Base-by-base conservation (phyloP, 2,888 invertebrate species). In the Monochamus alternatus region DNA sequence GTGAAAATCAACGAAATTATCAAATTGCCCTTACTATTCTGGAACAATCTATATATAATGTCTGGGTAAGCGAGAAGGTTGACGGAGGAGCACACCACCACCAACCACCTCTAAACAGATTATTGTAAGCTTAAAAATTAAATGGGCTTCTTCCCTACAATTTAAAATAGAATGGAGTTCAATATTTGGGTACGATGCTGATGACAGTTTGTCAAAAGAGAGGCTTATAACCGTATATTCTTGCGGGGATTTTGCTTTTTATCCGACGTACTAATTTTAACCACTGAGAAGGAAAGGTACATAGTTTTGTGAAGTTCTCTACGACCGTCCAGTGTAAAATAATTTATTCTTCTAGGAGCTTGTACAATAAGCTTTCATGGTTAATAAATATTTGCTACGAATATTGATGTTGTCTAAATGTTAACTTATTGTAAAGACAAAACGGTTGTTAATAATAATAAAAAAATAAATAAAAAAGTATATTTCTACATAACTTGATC, bases 81-180 rank as follows among this genome's bases (percentile, higher is more conserved):
- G 47, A 47, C 44, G 44, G 44, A 47, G 51, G 59, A 58, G 69
- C 77, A 60, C 73, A 66, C 74, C 75, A 73, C 72, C 74, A 73
- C 75, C 73, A 75, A 70, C 75, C 73, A 78, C 75, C 74, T 75
- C 77, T 75, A 80, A 80, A 80, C 75, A 74, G 80, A 80, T 80
- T 80, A 80, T 75, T 78, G 74, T 76, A 75, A 76, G 78, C 75
- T 80, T 76, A 78, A 78, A 78, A 80, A 80, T 77, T 77, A 76
- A 79, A 79, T 75, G 77, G 75, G 73, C 72, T 75, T 78, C 75
- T 79, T 75, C 75, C 73, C 60, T 76, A 77, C 78, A 77, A 77
- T 79, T 77, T 77, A 32, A 73, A 76, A 76, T 64, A 65, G 76
- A 73, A 75, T 75, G 59, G 71, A 71, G 71, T 72, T 62, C 74